These are phyloP conservation scores for Erebia aethiops DNA, from an alignment of 2,888 invertebrate genomes.

Conservation along the genomic window DNA sequence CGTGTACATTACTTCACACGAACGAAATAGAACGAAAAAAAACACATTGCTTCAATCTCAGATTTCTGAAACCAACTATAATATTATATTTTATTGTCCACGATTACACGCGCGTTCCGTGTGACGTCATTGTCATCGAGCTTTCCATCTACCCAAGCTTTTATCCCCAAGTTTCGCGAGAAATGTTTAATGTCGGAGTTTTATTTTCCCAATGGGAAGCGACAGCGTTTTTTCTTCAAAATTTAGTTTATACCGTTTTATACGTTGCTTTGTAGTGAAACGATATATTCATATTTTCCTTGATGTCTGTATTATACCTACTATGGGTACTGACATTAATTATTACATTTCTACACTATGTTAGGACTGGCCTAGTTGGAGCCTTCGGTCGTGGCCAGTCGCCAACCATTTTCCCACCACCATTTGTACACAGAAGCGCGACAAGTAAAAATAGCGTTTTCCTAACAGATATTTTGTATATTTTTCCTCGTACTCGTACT, in stretches of 20 bases:
- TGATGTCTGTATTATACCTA: background rate
- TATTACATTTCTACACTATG: too few relatives aligned
- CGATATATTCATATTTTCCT: background rate
- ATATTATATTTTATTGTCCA: background rate
- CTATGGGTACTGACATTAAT: background rate
- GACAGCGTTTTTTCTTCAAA: conserved; percentile 32
- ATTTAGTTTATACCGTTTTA: conserved; percentile 20
- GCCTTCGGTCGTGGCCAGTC: too few relatives aligned
- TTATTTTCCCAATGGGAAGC: conserved; percentile 56
- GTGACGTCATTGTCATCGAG: background rate
- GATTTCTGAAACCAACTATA: too few relatives aligned
- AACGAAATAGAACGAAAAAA: too few relatives aligned
- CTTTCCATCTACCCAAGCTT: background rate
- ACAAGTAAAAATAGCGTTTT: too few relatives aligned
- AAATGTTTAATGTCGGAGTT: conserved; percentile 68
- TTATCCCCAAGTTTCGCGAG: background rate
- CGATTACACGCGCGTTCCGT: background rate
- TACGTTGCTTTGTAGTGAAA: conserved; percentile 11
- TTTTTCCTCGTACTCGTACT: too few relatives aligned
- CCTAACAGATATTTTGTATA: too few relatives aligned
- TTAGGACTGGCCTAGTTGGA: too few relatives aligned
- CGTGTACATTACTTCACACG: too few relatives aligned
- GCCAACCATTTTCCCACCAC: background rate
- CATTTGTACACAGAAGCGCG: too few relatives aligned
- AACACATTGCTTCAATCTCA: too few relatives aligned